phyloP scores from a whole-genome alignment of 2,888 invertebrate genomes.

The Trisateles emortualis region DNA sequence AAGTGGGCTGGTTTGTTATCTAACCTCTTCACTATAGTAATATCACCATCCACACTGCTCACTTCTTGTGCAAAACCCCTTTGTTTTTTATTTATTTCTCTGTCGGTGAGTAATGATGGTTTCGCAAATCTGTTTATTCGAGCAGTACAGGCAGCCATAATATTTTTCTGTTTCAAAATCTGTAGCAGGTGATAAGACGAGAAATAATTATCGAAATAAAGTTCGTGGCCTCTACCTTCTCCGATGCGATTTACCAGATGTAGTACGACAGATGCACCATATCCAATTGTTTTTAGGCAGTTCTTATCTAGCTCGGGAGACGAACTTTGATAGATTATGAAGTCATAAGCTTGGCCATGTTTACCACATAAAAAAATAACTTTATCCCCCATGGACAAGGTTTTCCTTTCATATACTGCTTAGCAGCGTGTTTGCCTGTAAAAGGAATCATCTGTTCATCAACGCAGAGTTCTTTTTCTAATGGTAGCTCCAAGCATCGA shows the following conservation, averaged over 20 bases:
- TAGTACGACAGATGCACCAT: conserved; percentile 39
- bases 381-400: conserved; percentile 45
- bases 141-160: conserved; percentile 43
- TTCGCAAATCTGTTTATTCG: conserved; percentile 42
- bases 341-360: conserved; percentile 44
- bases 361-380: conserved; percentile 44
- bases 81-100: conserved; percentile 35
- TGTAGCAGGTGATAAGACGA: conserved; percentile 41
- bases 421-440: conserved; percentile 39
- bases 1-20: conserved; percentile 43
- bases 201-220: conserved; percentile 48
- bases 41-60: conserved; percentile 37
- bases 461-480: conserved; percentile 42
- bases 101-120: conserved; percentile 40
- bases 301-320: conserved; percentile 39
- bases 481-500: conserved; percentile 41
- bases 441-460: conserved; percentile 50
- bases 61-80: conserved; percentile 40
- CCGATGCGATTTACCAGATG: conserved; percentile 44
- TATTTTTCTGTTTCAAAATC: conserved; percentile 37
- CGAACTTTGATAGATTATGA: conserved; percentile 44
- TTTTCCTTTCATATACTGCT: conserved; percentile 44
- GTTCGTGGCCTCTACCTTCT: conserved; percentile 35
- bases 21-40: conserved; percentile 47
- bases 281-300: conserved; percentile 38